Evolutionary conservation across 1,140 invertebrate species (phyloP).

Genomic region (Lasioglossum baleicum): DNA sequence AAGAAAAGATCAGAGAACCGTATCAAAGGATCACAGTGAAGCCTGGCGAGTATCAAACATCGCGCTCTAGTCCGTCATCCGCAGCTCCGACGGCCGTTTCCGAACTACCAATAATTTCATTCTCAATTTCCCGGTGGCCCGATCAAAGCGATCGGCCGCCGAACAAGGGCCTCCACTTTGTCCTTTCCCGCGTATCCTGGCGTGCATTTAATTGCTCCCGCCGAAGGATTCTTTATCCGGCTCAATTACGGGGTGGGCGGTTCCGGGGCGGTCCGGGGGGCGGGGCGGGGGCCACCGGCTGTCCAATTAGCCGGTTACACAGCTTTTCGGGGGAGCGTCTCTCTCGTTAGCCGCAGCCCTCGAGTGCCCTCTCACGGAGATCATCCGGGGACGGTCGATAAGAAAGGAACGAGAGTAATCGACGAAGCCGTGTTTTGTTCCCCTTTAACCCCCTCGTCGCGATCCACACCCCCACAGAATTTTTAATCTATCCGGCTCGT

Average conservation of each 20-base stretch:
- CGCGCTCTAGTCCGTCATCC: background rate
- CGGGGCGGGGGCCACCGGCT: background rate
- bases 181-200: background rate
- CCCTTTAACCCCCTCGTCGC: background rate
- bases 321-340: background rate
- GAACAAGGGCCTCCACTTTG: background rate
- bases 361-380: background rate
- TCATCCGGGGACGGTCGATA: background rate
- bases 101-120: constrained; percentile 16
- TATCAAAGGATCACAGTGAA: background rate
- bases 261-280: background rate
- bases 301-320: constrained; percentile 8
- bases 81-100: background rate
- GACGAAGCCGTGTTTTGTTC: background rate
- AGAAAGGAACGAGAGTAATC: constrained; percentile 13
- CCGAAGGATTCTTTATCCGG: constrained; percentile 25
- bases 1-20: no score
- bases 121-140: background rate
- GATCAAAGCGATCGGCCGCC: constrained; percentile 12
- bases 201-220: constrained; percentile 23
- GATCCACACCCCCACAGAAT: no score
- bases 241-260: background rate
- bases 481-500: background rate
- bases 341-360: constrained; percentile 9
- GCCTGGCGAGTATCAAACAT: background rate